Conservation (phyloP, 2,113 vertebrate genomes). For the Campylorhamphus procurvoides region DNA sequence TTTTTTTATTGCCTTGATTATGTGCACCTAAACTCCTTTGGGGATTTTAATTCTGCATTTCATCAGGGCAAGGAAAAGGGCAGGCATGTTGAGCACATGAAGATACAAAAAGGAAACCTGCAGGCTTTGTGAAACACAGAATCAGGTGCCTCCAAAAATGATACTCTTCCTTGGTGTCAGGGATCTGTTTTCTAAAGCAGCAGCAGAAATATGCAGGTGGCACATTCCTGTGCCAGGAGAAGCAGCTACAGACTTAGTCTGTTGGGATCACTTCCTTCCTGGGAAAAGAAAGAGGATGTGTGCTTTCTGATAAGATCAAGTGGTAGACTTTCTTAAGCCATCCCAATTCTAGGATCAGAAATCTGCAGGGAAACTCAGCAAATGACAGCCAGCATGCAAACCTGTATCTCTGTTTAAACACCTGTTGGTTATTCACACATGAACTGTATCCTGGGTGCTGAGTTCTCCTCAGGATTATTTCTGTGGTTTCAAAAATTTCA, state of each 20-base stretch:
- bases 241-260: neutral
- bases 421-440: constrained; percentile 26
- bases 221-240: neutral
- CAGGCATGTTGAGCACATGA: neutral
- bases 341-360: neutral
- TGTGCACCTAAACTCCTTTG: neutral
- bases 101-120: constrained; percentile 6
- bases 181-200: neutral
- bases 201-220: neutral
- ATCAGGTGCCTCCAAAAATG: neutral
- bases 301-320: neutral
- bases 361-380: neutral
- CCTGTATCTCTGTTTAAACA: neutral
- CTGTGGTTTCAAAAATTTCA: neutral
- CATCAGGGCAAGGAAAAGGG: neutral
- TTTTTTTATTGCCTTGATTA: neutral
- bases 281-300: neutral
- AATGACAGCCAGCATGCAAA: neutral
- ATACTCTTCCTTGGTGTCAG: neutral
- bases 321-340: neutral
- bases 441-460: neutral
- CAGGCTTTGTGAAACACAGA: constrained; percentile 7
- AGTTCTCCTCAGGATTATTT: neutral
- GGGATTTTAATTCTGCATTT: neutral
- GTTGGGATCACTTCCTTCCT: neutral